Evolutionary conservation across 2,888 invertebrate genomes (phyloP), one percentile per base, ranked within the genome.

Genomic region (Oscheius myriophilus): DNA sequence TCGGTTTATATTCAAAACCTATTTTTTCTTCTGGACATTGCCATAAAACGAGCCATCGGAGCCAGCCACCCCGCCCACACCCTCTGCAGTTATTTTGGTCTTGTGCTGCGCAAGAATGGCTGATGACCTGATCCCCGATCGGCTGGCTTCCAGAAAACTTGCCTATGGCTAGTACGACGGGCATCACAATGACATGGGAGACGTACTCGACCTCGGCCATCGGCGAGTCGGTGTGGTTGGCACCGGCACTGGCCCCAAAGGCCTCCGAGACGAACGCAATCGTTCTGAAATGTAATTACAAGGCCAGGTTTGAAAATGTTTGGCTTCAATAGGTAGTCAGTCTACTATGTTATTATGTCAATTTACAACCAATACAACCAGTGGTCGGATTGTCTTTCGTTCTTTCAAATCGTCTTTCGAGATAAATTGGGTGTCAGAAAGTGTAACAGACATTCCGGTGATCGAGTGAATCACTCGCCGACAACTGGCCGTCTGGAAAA

Each of bases 131-230:
- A n/a, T 25, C 53, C 25, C 53, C 14, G 53, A 16, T n/a, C 21
- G 4, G 7, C 53, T 53, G 6, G 18, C 7, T 33, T 33, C 9
- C 9, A 9, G 33, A 41, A 52, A n/a, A 65, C 68, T 69, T 43
- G 82, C 81, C 83, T 21, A 83, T 76, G 9, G 77, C 62, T 3
- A 83, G 69, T 0, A 84, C 75, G 25, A 78, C 68, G 14, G 83
- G 82, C 77, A 83, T 84, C 33, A 83, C 79, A 62, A 82, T 71
- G 39, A 79, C 82, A 62, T 84, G 84, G 7, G 83, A 82, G 33
- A 80, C 54, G 55, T 73, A 84, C 52, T 84, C 84, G 53, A 84
- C 79, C 61, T 77, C 74, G 39, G 76, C 74, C 79, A 79, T 79
- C 42, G 46, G 9, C 49, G 33, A 33, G 33, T 61, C 61, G 9